Evolutionary conservation across 2,113 vertebrate species (phyloP).

Genomic region (Heloderma charlesbogerti): DNA sequence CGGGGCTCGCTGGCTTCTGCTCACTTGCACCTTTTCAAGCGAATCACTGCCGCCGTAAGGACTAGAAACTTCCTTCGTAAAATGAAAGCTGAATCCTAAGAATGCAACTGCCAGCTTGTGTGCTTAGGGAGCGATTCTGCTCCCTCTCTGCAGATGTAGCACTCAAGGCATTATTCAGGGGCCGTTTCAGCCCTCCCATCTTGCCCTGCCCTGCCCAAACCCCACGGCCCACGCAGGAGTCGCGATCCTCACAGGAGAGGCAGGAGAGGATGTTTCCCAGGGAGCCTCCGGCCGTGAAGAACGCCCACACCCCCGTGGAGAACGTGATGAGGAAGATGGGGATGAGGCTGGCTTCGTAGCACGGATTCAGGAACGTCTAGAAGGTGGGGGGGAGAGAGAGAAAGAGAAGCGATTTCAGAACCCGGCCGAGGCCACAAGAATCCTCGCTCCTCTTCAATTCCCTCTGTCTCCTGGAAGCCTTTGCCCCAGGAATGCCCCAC

Average conservation of each 20-base stretch:
- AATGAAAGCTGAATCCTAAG: too few relatives aligned
- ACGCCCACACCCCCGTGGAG: slow-evolving; percentile 79
- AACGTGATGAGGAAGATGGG: slow-evolving; percentile 79
- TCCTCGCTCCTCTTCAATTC: not conserved
- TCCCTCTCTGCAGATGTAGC: slow-evolving; percentile 24
- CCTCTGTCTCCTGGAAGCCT: not conserved
- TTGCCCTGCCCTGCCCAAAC: slow-evolving; percentile 34
- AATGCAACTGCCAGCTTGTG: too few relatives aligned
- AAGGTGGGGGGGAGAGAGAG: not conserved
- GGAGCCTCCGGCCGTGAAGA: slow-evolving; percentile 78
- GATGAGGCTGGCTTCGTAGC: slow-evolving; percentile 79
- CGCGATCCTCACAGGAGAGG: slow-evolving; percentile 78
- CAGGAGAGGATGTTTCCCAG: slow-evolving; percentile 75
- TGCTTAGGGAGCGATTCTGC: not conserved
- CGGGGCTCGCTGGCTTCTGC: not conserved
- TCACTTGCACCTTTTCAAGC: not conserved
- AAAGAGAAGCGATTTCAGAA: not conserved
- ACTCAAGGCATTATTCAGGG: slow-evolving; percentile 2
- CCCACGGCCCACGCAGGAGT: slow-evolving; percentile 33
- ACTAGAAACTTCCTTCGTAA: not conserved
- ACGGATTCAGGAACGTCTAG: slow-evolving; percentile 82
- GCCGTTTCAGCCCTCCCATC: slow-evolving; percentile 28
- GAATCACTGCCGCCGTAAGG: not conserved
- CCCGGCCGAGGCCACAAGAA: not conserved
- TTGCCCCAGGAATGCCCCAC: not conserved